Evolutionary conservation across 2,113 vertebrate species (phyloP).

Genomic region (Alces alces): DNA sequence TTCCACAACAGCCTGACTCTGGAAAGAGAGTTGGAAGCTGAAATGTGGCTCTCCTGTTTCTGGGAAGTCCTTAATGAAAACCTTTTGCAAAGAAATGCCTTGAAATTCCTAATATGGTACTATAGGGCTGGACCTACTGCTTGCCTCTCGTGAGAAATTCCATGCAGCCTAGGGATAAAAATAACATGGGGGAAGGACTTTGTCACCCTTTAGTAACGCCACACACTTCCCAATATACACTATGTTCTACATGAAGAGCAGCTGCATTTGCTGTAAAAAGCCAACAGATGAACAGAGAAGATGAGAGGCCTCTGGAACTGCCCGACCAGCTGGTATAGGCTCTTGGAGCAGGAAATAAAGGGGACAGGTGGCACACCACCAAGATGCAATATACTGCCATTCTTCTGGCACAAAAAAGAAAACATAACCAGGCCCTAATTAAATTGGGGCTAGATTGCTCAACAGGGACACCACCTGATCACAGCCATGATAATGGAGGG

Average conservation of each 20-base stretch:
- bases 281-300: conserved; percentile 15
- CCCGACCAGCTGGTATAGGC: neutral
- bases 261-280: conserved; percentile 18
- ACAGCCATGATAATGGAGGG: neutral
- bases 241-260: conserved; percentile 6
- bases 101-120: conserved; percentile 36
- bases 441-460: neutral
- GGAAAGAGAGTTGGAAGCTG: conserved; percentile 24
- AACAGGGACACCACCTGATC: neutral
- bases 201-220: conserved; percentile 47
- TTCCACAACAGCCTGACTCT: conserved; percentile 30
- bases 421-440: conserved; percentile 20
- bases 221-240: conserved; percentile 35
- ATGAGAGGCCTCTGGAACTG: neutral
- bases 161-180: conserved; percentile 39
- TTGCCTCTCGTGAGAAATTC: conserved; percentile 33
- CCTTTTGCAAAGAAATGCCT: conserved; percentile 45
- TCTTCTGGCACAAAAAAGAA: conserved; percentile 39
- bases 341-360: neutral
- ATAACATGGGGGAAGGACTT: neutral
- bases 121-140: neutral
- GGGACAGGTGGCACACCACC: neutral
- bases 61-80: conserved; percentile 58
- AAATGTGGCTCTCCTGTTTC: conserved; percentile 17
- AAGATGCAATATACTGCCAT: neutral